Evolutionary conservation across 2,797 vertebrate species (phyloP).

Genomic region (Rhadinocentrus ornatus): DNA sequence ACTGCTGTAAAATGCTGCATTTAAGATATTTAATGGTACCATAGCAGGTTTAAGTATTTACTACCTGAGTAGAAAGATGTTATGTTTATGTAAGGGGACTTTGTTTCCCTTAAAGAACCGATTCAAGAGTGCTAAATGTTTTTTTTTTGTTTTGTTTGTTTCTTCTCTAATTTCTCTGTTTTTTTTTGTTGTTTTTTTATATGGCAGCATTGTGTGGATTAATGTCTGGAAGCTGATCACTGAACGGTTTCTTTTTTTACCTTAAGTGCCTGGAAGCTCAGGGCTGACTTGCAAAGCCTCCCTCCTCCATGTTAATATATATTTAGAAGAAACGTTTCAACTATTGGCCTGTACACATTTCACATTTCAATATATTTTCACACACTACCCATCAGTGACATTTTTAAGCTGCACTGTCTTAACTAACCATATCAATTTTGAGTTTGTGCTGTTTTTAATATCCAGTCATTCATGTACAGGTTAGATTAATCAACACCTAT

Average conservation of each 20-base stretch:
- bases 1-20: constrained; percentile 64
- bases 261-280: constrained; percentile 79
- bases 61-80: constrained; percentile 42
- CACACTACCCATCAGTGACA: constrained; percentile 27
- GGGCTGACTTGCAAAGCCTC: constrained; percentile 57
- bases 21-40: constrained; percentile 44
- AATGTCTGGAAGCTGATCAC: constrained; percentile 15
- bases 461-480: constrained; percentile 16
- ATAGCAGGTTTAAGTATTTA: constrained; percentile 33
- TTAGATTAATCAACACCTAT: constrained; percentile 28
- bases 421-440: neutral
- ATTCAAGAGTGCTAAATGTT: constrained; percentile 76
- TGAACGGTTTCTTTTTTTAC: constrained; percentile 34
- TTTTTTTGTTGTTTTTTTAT: too few relatives aligned
- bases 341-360: constrained; percentile 23
- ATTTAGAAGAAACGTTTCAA: constrained; percentile 20
- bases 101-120: constrained; percentile 60
- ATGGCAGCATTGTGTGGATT: constrained; percentile 6
- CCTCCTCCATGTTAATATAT: constrained; percentile 24
- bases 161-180: neutral
- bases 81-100: constrained; percentile 53
- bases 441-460: constrained; percentile 23
- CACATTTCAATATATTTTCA: constrained; percentile 15
- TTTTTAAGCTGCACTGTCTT: constrained; percentile 39
- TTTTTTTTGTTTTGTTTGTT: neutral